Conservation (phyloP, 2,888 invertebrate genomes). For the Tetramorium bicarinatum region DNA sequence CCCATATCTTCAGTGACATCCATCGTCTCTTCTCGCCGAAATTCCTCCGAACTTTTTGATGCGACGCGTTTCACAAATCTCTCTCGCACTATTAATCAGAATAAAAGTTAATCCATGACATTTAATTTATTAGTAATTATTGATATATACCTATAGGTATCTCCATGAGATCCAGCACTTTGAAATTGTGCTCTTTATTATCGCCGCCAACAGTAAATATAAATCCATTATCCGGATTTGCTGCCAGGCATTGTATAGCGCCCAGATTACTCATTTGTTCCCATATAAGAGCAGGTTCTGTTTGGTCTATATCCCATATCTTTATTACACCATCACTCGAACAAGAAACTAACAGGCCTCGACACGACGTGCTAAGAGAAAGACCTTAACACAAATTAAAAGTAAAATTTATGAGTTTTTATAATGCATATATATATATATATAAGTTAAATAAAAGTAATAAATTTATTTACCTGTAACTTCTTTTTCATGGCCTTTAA, state of each 20-base stretch:
- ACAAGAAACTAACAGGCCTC: constrained; percentile 92
- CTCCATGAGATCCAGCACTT: constrained; percentile 89
- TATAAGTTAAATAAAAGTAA: neutral
- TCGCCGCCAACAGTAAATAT: constrained; percentile 95
- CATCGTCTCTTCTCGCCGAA: constrained; percentile 73
- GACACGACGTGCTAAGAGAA: constrained; percentile 90
- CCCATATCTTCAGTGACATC: constrained; percentile 79
- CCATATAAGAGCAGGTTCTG: constrained; percentile 76
- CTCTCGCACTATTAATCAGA: constrained; percentile 72
- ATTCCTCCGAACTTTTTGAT: neutral
- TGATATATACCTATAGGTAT: constrained; percentile 87
- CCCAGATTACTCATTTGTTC: constrained; percentile 89
- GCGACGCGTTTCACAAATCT: constrained; percentile 51
- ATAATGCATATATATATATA: neutral
- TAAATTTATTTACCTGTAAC: constrained; percentile 89
- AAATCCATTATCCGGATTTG: constrained; percentile 94
- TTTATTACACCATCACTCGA: constrained; percentile 94
- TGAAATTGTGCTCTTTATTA: constrained; percentile 92
- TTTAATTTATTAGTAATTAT: constrained; percentile 31
- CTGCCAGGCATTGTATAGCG: constrained; percentile 90
- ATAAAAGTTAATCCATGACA: neutral
- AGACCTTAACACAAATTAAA: constrained; percentile 87
- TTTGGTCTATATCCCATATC: constrained; percentile 91
- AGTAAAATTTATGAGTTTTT: neutral
- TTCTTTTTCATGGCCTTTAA: constrained; percentile 94